A percentile compares a stretch with the other conserved stretches of the same genome.
phyloP scores from a whole-genome alignment of 2,113 vertebrate species.

The Apeltes quadracus region DNA sequence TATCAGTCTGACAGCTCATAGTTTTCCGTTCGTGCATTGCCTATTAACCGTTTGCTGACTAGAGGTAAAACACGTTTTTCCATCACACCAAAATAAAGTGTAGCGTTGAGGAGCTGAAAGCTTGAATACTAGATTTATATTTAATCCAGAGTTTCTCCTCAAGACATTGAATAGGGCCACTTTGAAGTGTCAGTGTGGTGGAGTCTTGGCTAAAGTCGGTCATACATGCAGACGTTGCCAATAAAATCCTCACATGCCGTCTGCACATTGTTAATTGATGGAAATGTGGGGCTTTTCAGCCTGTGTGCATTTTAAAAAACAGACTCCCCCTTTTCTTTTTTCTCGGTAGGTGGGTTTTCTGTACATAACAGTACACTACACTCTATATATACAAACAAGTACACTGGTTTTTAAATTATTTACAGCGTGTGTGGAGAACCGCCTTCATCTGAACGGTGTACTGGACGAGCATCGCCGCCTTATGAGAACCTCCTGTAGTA shows the following conservation, averaged over 20 bases:
- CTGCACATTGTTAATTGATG: not conserved
- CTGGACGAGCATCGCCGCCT: conserved; percentile 26
- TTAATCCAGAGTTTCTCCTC: conserved; percentile 23
- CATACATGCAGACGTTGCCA: conserved; percentile 41
- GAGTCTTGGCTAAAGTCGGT: conserved; percentile 1
- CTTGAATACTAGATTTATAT: conserved; percentile 47
- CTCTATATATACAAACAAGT: conserved; percentile 40
- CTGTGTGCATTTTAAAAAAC: not conserved
- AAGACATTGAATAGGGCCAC: conserved; percentile 57
- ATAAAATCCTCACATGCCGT: not conserved
- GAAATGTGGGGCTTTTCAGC: not conserved
- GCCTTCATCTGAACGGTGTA: conserved; percentile 2
- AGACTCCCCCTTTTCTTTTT: not conserved
- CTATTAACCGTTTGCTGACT: conserved; percentile 1
- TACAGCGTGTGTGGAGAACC: conserved; percentile 58
- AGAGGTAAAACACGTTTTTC: not conserved
- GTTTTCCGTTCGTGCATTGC: conserved; percentile 6
- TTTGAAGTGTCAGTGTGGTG: conserved; percentile 5
- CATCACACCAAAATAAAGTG: conserved; percentile 24
- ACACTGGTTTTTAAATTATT: conserved; percentile 48
- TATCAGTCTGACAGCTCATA: not conserved
- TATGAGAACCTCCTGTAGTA: conserved; percentile 39
- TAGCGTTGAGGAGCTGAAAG: conserved; percentile 48
- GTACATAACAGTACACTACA: not conserved
- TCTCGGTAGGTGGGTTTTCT: not conserved